Evolutionary conservation across 1,140 invertebrate genomes (phyloP).

Genomic region (Acarapis woodi): DNA sequence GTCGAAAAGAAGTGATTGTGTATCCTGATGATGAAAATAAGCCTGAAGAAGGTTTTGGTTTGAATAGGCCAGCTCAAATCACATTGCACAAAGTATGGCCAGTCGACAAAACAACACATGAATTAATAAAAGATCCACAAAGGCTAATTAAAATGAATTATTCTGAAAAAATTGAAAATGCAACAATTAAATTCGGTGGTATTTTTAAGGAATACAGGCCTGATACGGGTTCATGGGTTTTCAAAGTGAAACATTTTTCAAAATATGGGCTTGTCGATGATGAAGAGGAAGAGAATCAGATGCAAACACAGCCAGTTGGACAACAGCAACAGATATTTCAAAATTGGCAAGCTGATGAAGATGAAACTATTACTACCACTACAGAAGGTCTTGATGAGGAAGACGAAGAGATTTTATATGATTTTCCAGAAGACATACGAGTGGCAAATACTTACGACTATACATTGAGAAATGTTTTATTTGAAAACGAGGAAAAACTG

Average conservation of each 20-base stretch:
- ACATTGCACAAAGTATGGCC: slow-evolving; percentile 87
- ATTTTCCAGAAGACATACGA: too few relatives aligned
- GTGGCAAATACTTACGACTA: too few relatives aligned
- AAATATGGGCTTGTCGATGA: slow-evolving; percentile 77
- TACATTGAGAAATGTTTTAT: too few relatives aligned
- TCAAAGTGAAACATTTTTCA: slow-evolving; percentile 26
- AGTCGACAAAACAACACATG: slow-evolving; percentile 44
- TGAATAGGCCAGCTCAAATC: slow-evolving; percentile 67
- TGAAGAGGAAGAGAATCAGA: slow-evolving; percentile 41
- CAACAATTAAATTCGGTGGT: slow-evolving; percentile 54
- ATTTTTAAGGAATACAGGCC: slow-evolving; percentile 79
- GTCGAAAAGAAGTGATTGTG: slow-evolving; percentile 29
- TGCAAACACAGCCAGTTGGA: not conserved
- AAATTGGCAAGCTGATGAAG: not conserved
- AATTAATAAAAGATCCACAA: slow-evolving; percentile 44
- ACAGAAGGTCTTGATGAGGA: not conserved
- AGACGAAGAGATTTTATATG: slow-evolving; percentile 3
- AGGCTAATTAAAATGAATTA: slow-evolving; percentile 52
- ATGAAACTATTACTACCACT: not conserved
- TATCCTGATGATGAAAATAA: slow-evolving; percentile 33
- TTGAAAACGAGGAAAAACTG: too few relatives aligned
- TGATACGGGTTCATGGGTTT: slow-evolving; percentile 78
- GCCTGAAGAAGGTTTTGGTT: slow-evolving; percentile 44
- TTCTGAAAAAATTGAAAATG: slow-evolving; percentile 46
- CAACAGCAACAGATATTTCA: not conserved